Evolutionary conservation across 2,888 invertebrate genomes (phyloP), one percentile per base, ranked within the genome.

Genomic region (Melanargia galathea): DNA sequence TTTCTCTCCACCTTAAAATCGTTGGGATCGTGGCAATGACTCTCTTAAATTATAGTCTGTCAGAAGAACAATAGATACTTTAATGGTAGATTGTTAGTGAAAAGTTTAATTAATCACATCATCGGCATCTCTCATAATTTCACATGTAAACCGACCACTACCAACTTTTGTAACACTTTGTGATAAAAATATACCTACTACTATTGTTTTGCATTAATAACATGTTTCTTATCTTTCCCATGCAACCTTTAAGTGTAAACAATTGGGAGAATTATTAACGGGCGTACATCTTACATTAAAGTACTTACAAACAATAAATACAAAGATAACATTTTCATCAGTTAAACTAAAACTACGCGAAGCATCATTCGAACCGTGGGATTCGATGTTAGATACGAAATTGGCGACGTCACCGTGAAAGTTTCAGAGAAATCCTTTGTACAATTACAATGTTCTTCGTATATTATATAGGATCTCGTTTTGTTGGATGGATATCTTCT

Each of bases 321-420:
- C 22, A 35, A 35, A 58, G 58, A 58, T 58, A 58, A 46, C 62
- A 45, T 60, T 54, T n/a, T 62, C 62, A 65, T 60, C 56, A 65
- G 60, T 60, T 61, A 60, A 54, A 64, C 51, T 59, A 49, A 55
- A 62, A 67, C 57, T 48, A 62, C 55, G 22, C 30, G 56, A 24
- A 52, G 35, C 62, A 59, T 58, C 62, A 57, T 63, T 67, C 62
- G 62, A 66, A 63, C 73, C 76, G 78, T 77, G 77, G 78, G 78
- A 76, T 62, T 60, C 58, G 62, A 64, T 69, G 64, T 58, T 46
- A 70, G 74, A 75, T 73, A 75, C 72, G 70, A 72, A 73, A 73
- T 71, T 75, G 77, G 75, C 78, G 75, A 73, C 58, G 65, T 72
- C 69, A 68, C 72, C 73, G 78, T 76, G 76, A 78, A 78, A 78